phyloP scores from a whole-genome alignment of 2,888 invertebrate species.

The Drosophila yooni region DNA sequence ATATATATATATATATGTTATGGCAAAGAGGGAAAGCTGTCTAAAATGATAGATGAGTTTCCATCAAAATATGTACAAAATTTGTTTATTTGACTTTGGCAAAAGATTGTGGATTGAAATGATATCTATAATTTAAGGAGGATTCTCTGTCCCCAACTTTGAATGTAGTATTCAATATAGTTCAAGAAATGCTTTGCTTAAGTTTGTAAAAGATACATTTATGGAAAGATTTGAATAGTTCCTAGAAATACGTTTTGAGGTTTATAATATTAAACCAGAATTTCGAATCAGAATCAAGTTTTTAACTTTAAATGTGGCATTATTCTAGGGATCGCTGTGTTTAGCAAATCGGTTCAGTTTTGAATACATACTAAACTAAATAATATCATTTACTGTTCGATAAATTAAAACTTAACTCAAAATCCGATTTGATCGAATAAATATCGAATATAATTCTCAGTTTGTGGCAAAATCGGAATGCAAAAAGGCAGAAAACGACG shows the following conservation, averaged over 20 bases:
- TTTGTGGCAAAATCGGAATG: background rate
- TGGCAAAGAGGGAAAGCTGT: background rate
- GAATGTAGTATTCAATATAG: background rate
- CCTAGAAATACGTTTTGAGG: background rate
- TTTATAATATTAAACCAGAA: background rate
- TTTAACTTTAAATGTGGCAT: background rate
- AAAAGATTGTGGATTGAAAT: background rate
- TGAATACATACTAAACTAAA: no score
- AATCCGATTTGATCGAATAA: background rate
- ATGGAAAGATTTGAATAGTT: background rate
- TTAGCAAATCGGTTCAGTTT: no score
- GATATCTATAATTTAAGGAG: background rate
- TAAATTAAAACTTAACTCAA: background rate
- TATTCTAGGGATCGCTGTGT: rapidly evolving
- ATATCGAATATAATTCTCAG: no score
- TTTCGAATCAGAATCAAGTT: background rate
- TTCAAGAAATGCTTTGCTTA: no score
- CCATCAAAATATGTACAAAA: no score
- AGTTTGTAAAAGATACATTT: background rate
- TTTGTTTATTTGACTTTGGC: no score
- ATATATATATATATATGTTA: background rate
- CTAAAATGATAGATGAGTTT: background rate
- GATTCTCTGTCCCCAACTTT: background rate
- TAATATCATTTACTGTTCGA: rapidly evolving
- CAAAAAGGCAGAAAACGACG: background rate